Conservation (phyloP, 2,888 invertebrate species). For the Cancer borealis region DNA sequence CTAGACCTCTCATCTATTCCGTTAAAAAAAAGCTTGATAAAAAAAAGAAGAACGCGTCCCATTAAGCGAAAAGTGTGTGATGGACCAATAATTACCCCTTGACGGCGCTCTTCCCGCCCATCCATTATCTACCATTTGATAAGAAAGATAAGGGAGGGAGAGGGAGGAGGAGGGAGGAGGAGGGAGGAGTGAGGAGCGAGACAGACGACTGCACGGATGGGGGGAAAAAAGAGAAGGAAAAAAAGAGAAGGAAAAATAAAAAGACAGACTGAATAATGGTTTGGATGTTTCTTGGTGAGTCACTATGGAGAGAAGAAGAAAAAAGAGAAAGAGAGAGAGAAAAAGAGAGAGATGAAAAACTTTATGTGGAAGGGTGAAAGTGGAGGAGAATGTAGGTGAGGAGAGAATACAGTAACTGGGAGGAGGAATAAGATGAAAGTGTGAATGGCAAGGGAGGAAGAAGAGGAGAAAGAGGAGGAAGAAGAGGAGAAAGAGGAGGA, state of each 20-base stretch:
- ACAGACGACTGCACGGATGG: background rate
- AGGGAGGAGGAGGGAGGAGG: background rate
- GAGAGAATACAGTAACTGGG: background rate
- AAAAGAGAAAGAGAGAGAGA: background rate
- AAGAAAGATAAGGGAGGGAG: background rate
- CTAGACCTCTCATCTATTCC: background rate
- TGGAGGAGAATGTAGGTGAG: background rate
- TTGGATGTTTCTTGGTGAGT: background rate
- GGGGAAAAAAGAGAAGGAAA: background rate
- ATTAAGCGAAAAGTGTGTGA: slow-evolving; percentile 16
- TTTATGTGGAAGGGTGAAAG: background rate
- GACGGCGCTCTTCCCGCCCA: background rate
- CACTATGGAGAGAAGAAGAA: background rate
- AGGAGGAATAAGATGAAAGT: background rate
- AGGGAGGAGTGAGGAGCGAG: background rate
- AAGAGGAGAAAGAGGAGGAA: background rate
- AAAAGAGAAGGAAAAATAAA: background rate
- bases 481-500: background rate
- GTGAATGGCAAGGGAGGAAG: background rate
- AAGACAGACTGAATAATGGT: background rate
- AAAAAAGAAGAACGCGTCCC: background rate
- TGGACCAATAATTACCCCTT: background rate
- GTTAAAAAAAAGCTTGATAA: background rate
- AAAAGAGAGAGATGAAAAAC: too few relatives aligned
- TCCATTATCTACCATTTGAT: background rate